These are phyloP conservation scores for Odontocolon sp. DNA, from an alignment of 2,888 invertebrate species.

Conservation along the genomic window DNA sequence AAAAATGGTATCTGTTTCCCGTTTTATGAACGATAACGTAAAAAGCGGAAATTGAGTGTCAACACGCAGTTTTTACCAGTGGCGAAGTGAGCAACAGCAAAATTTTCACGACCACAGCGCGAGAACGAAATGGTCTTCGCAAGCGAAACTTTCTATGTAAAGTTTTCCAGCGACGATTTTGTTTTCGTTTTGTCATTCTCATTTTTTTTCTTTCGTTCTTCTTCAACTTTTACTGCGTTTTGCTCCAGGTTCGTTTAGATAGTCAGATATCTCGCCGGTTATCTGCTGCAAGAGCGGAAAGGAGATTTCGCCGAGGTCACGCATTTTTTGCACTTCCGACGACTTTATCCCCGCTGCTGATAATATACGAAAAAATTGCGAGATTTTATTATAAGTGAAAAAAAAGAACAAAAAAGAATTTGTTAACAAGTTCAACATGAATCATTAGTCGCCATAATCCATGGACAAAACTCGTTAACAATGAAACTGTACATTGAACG, in stretches of 20 bases:
- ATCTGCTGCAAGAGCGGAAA: conserved; percentile 32
- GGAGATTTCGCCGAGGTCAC: conserved; percentile 35
- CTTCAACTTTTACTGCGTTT: conserved; percentile 6
- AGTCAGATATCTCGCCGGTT: conserved; percentile 25
- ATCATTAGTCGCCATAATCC: too few species aligned
- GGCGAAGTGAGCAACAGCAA: background rate
- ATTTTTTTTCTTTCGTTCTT: conserved; percentile 15
- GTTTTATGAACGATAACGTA: background rate
- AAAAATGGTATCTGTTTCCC: background rate
- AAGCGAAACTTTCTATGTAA: conserved; percentile 54
- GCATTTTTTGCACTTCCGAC: conserved; percentile 12
- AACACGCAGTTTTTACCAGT: conserved; percentile 41
- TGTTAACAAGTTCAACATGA: background rate
- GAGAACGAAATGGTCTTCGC: conserved; percentile 30
- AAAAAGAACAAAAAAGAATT: background rate
- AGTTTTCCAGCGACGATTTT: conserved; percentile 38
- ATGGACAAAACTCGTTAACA: too few species aligned
- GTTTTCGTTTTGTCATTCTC: conserved; percentile 26
- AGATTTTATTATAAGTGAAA: background rate
- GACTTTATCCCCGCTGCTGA: background rate
- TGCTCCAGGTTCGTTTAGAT: background rate
- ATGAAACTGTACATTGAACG: too few species aligned
- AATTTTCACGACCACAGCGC: background rate
- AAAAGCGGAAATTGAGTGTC: conserved; percentile 42
- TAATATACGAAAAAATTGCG: background rate